Evolutionary conservation across 1,140 invertebrate genomes (phyloP).

Genomic region (Pachypeltis micranthus): DNA sequence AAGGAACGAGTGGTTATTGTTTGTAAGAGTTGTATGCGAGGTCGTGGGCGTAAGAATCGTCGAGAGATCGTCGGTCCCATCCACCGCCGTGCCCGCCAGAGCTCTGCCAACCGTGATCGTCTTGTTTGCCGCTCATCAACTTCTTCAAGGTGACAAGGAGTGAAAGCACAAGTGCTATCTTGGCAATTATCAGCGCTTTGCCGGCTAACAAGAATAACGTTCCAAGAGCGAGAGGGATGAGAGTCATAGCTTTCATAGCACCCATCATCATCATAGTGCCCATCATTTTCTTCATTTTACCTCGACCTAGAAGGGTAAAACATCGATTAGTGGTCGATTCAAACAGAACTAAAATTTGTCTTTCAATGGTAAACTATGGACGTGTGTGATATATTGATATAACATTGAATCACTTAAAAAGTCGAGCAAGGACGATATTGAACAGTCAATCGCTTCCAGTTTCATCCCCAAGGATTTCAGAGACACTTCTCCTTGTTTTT

Average conservation of each 20-base stretch:
- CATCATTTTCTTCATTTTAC: constrained; percentile 43
- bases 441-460: too few species aligned
- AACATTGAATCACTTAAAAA: too few species aligned
- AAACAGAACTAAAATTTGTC: neutral
- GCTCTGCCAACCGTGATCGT: constrained; percentile 27
- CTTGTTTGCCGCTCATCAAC: constrained; percentile 38
- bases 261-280: constrained; percentile 47
- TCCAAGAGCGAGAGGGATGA: constrained; percentile 60
- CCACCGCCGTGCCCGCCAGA: constrained; percentile 22
- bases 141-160: constrained; percentile 65
- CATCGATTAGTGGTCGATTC: neutral
- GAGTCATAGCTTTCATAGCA: constrained; percentile 50
- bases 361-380: too few species aligned
- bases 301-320: constrained; percentile 26
- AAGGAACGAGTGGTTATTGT: constrained; percentile 25
- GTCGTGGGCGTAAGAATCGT: constrained; percentile 47
- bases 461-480: too few species aligned
- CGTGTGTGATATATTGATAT: too few species aligned
- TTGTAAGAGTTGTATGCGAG: constrained; percentile 62
- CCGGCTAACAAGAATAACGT: constrained; percentile 57
- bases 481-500: too few species aligned
- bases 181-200: constrained; percentile 59
- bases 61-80: constrained; percentile 48
- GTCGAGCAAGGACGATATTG: too few species aligned
- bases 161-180: constrained; percentile 62